Conservation (phyloP, 2,797 vertebrate genomes). For the Geotrypetes seraphini region DNA sequence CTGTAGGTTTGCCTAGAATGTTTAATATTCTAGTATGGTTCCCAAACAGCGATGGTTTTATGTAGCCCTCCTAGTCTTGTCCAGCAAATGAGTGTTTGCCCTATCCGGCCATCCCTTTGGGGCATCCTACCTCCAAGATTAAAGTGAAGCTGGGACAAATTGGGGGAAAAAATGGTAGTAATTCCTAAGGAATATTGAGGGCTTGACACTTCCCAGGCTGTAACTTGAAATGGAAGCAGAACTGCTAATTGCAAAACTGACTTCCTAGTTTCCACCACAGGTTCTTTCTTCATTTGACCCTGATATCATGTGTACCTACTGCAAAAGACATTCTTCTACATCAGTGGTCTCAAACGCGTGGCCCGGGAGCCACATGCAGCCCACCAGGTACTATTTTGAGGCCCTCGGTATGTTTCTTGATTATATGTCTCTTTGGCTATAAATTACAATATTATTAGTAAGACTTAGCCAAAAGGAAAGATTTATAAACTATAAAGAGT, state of each 20-base stretch:
- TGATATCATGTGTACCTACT: neutral
- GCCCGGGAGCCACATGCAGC: no score
- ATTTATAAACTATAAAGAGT: no score
- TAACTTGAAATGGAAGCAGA: conserved; percentile 40
- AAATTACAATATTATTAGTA: no score
- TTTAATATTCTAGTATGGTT: no score
- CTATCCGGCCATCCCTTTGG: conserved; percentile 13
- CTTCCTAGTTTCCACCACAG: conserved; percentile 33
- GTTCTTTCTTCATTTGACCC: conserved; percentile 13
- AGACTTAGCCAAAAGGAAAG: no score
- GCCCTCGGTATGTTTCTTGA: no score
- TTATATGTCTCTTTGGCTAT: no score
- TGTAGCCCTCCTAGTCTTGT: conserved; percentile 5
- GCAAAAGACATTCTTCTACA: conserved; percentile 17
- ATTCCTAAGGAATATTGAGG: conserved; percentile 39
- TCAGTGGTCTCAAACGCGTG: no score
- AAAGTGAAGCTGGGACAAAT: conserved; percentile 26
- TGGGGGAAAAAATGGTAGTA: conserved; percentile 35
- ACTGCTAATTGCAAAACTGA: conserved; percentile 43
- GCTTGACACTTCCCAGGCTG: conserved; percentile 39
- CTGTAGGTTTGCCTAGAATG: no score
- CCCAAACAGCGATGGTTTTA: conserved; percentile 2
- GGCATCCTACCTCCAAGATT: conserved; percentile 20
- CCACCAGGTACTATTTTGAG: no score
- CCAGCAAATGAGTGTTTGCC: conserved; percentile 16